Percentiles rank a stretch among this genome's conserved stretches.
Conservation (phyloP, 2,888 invertebrate genomes). For the Drosophila borealis region DNA sequence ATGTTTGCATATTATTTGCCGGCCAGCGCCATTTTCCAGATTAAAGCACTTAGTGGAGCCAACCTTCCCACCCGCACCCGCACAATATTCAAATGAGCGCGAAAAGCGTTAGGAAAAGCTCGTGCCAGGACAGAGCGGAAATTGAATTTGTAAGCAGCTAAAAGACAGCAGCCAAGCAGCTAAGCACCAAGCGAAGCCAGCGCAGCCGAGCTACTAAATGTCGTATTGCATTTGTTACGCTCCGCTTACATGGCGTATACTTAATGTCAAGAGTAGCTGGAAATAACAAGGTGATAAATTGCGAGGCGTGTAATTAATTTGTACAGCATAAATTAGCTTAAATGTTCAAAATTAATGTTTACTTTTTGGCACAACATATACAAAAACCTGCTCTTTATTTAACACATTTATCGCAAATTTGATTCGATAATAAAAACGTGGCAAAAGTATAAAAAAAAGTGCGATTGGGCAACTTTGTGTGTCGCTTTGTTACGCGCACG, state of each 20-base stretch:
- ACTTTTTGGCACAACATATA: constrained; percentile 29
- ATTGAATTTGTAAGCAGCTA: constrained; percentile 74
- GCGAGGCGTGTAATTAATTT: constrained; percentile 69
- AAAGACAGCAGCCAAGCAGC: constrained; percentile 11
- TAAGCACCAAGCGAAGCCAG: neutral
- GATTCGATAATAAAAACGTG: constrained; percentile 46
- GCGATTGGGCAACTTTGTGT: constrained; percentile 49
- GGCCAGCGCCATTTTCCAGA: constrained; percentile 63
- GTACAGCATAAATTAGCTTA: constrained; percentile 64
- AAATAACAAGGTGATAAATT: constrained; percentile 71
- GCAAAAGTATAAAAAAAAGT: constrained; percentile 22
- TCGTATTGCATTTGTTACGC: constrained; percentile 67
- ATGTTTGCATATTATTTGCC: constrained; percentile 62
- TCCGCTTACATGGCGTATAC: constrained; percentile 57
- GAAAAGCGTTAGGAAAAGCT: constrained; percentile 30
- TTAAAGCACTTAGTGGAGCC: constrained; percentile 72
- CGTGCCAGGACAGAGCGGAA: constrained; percentile 51
- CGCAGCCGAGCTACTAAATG: constrained; percentile 52
- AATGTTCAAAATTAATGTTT: constrained; percentile 66
- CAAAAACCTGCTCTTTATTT: constrained; percentile 27
- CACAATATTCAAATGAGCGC: constrained; percentile 76
- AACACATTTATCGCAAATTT: constrained; percentile 52
- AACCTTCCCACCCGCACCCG: neutral
- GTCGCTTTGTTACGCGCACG: constrained; percentile 34
- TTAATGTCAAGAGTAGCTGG: constrained; percentile 43